phyloP scores from a whole-genome alignment of 2,113 vertebrate genomes.

The Probosciger aterrimus region DNA sequence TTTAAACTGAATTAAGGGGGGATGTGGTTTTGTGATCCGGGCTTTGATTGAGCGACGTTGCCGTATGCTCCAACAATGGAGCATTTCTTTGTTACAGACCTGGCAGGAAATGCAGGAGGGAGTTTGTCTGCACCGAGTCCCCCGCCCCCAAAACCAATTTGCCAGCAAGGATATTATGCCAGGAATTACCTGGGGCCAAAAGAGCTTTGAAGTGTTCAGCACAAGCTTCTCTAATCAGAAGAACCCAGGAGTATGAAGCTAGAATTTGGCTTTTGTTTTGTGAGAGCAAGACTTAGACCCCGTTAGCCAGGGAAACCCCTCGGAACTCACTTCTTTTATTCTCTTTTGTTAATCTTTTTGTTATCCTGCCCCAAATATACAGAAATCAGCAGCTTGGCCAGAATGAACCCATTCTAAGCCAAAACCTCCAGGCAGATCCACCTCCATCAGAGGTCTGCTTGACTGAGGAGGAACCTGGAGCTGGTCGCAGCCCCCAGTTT shows the following conservation, averaged over 20 bases:
- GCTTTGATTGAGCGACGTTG: not conserved
- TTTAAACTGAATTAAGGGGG: constrained; percentile 13
- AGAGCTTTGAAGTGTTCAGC: constrained; percentile 30
- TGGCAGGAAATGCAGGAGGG: not conserved
- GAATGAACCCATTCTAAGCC: not conserved
- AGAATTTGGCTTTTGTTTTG: not conserved
- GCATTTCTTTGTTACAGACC: constrained; percentile 8
- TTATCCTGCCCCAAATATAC: not conserved
- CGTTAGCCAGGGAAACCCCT: not conserved
- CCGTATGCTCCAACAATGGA: not conserved
- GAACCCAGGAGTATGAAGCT: not conserved
- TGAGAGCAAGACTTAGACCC: not conserved
- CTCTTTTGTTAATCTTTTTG: not conserved
- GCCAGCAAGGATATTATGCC: constrained; percentile 20
- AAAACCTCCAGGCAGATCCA: not conserved
- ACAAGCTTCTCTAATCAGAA: not conserved
- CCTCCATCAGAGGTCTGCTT: not conserved
- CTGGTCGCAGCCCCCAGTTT: not conserved
- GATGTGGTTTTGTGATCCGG: not conserved
- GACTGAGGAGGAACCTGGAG: not conserved
- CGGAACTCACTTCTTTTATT: not conserved
- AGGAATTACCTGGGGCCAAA: constrained; percentile 49
- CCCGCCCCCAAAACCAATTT: not conserved
- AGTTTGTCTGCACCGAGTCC: not conserved
- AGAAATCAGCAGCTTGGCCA: not conserved